Percentiles rank a stretch among this genome's conserved stretches.
Evolutionary conservation across 2,888 invertebrate species (phyloP).

Genomic region (Anarsia innoxiella): DNA sequence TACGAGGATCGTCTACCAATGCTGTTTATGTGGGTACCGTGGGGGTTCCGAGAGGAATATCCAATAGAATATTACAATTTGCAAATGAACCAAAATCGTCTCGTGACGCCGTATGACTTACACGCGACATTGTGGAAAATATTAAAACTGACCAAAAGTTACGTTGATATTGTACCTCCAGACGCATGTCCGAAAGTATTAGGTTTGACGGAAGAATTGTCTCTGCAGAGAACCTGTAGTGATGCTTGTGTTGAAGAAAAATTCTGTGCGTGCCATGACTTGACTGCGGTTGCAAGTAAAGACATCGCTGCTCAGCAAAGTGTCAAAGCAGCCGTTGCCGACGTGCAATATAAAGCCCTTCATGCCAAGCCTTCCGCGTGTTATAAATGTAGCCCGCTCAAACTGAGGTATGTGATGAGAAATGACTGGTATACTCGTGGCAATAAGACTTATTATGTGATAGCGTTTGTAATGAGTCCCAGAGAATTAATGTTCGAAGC

Average conservation of each 20-base stretch:
- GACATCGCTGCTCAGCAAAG: neutral
- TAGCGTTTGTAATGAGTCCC: neutral
- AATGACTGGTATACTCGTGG: neutral
- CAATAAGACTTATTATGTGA: neutral
- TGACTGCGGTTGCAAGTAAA: neutral
- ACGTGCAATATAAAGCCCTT: neutral
- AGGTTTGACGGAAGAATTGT: slow-evolving; percentile 75
- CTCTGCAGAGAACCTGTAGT: slow-evolving; percentile 74
- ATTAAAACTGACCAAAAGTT: slow-evolving; percentile 59
- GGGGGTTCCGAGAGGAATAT: too few species aligned
- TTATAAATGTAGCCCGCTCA: neutral
- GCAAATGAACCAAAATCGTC: neutral
- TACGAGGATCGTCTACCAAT: too few species aligned
- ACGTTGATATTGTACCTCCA: slow-evolving; percentile 37
- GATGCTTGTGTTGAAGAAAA: neutral
- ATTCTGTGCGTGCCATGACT: neutral
- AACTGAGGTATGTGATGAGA: neutral
- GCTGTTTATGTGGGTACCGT: too few species aligned
- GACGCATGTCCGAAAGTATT: slow-evolving; percentile 77
- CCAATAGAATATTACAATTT: too few species aligned
- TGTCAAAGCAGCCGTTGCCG: neutral
- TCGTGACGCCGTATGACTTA: neutral
- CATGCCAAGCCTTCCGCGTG: neutral
- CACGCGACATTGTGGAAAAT: slow-evolving; percentile 67
- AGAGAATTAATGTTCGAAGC: neutral